Evolutionary conservation across 2,888 invertebrate species (phyloP).

Genomic region (Matsumyia berberina): DNA sequence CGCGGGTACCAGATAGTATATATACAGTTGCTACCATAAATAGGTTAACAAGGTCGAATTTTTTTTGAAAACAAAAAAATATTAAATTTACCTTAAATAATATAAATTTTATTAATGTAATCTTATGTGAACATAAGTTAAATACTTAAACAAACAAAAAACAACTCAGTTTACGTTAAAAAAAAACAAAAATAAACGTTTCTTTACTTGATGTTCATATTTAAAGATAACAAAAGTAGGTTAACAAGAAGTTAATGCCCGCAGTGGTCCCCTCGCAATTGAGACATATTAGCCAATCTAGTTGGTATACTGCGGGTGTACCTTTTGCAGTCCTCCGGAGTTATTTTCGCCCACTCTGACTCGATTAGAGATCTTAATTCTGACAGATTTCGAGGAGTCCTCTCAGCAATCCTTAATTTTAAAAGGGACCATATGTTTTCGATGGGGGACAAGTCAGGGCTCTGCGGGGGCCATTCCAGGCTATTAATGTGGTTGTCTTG

Average conservation of each 20-base stretch:
- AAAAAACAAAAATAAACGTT: no score
- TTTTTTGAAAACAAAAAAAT: no score
- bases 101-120: no score
- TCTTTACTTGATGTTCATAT: not conserved
- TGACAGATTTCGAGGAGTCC: constrained; percentile 4
- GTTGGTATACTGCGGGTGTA: no score
- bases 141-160: no score
- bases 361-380: constrained; percentile 6
- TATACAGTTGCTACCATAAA: no score
- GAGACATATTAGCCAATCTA: not conserved
- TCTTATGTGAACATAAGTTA: no score
- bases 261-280: not conserved
- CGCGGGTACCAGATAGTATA: no score
- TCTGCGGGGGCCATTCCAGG: not conserved
- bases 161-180: no score
- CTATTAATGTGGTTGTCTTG: not conserved
- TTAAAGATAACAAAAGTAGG: not conserved
- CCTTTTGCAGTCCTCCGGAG: not conserved
- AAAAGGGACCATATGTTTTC: not conserved
- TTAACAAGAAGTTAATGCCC: not conserved
- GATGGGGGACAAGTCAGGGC: not conserved
- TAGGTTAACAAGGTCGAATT: no score
- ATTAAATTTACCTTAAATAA: no score
- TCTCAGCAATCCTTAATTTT: constrained; percentile 2
- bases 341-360: not conserved